Percentiles rank a stretch among this genome's conserved stretches.
Conservation (phyloP, 35 echinoderm and acorn worm species). For the Ptychodera flava region DNA sequence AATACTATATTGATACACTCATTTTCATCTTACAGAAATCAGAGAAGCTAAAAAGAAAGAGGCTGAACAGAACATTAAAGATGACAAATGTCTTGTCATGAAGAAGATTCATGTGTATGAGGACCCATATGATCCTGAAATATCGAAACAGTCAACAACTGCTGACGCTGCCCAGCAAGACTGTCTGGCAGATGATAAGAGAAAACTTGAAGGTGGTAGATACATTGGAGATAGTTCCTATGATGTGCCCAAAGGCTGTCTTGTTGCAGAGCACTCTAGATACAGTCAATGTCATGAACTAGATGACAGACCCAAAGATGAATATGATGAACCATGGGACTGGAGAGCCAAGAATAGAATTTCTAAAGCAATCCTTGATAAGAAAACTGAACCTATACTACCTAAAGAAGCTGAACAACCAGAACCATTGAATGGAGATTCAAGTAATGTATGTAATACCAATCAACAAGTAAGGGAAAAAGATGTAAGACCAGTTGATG, state of each 20-base stretch:
- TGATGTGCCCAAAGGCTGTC: neutral
- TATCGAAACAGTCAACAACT: neutral
- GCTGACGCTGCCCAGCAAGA: neutral
- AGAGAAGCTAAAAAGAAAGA: neutral
- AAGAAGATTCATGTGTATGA: neutral
- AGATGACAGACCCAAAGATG: constrained; percentile 76
- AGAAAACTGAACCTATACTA: neutral
- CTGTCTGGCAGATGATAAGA: neutral
- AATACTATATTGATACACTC: too few relatives aligned
- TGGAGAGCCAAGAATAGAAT: constrained; percentile 78
- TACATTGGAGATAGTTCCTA: neutral
- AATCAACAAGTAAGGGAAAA: neutral
- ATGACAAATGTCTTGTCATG: neutral
- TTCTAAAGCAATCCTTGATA: neutral
- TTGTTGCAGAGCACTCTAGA: neutral
- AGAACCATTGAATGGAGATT: neutral
- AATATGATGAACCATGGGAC: constrained; percentile 97
- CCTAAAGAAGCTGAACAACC: neutral
- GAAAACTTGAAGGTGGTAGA: neutral
- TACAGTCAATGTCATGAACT: constrained; percentile 37
- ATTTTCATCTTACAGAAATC: too few relatives aligned
- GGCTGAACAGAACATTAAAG: neutral
- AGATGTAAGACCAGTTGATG: neutral
- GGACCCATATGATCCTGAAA: neutral
- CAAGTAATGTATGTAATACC: neutral